Conservation (phyloP, 2,113 vertebrate species). For the Zingel zingel region DNA sequence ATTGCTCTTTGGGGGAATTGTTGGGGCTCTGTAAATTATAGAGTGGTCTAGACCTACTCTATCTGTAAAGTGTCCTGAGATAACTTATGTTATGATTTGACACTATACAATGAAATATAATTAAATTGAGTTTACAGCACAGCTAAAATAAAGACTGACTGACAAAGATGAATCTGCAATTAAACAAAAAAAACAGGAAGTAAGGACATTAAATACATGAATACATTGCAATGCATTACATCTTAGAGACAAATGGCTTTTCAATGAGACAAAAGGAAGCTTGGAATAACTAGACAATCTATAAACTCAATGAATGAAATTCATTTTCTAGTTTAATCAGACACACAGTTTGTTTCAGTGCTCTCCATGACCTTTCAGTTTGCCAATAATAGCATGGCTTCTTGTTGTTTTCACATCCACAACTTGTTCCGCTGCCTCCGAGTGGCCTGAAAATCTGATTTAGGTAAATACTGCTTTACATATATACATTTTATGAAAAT, state of each 20-base stretch:
- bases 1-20: no score
- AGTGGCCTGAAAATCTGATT: no score
- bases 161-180: constrained; percentile 44
- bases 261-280: constrained; percentile 4
- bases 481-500: not conserved
- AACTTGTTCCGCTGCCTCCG: no score
- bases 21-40: no score
- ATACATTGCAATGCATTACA: not conserved
- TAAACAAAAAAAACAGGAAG: constrained; percentile 25
- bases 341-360: not conserved
- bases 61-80: no score
- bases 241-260: not conserved
- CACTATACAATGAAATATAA: no score
- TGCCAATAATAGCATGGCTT: not conserved
- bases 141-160: not conserved
- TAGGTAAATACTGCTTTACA: no score
- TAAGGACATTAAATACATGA: not conserved
- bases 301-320: not conserved
- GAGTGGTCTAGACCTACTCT: no score
- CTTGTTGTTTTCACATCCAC: not conserved
- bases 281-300: constrained; percentile 9
- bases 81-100: no score
- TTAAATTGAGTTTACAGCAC: not conserved
- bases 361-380: constrained; percentile 14
- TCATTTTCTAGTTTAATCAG: not conserved